phyloP scores from a whole-genome alignment of 2,113 vertebrate species.

The Martes martes region DNA sequence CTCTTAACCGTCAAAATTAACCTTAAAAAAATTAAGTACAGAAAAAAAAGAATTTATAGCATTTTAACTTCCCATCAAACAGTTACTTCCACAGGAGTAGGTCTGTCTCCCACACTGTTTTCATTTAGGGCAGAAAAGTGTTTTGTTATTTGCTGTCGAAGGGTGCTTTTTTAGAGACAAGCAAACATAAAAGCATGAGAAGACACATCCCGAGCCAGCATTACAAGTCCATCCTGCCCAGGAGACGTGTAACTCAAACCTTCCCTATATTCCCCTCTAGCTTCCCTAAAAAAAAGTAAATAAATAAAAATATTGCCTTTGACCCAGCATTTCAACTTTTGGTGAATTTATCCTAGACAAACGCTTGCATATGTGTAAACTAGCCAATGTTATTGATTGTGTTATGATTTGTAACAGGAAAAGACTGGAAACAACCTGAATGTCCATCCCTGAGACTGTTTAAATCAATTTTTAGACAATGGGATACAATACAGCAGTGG shows the following conservation, averaged over 20 bases:
- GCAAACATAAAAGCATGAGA: background rate
- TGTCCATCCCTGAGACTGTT: background rate
- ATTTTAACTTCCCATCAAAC: background rate
- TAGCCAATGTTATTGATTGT: background rate
- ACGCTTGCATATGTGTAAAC: background rate
- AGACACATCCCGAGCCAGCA: rapidly evolving
- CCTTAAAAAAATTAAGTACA: background rate
- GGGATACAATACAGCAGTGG: no score
- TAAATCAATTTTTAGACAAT: no score
- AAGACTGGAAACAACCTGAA: background rate
- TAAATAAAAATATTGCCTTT: background rate
- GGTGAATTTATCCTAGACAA: background rate
- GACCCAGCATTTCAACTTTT: background rate
- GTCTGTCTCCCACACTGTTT: background rate
- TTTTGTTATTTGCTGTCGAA: background rate
- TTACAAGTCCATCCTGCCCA: rapidly evolving
- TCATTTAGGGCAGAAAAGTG: background rate
- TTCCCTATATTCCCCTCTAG: background rate
- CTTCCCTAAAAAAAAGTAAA: background rate
- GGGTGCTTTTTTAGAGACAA: background rate
- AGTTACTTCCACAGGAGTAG: background rate
- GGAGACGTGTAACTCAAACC: background rate
- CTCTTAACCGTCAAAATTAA: background rate
- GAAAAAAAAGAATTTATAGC: background rate
- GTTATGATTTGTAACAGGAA: background rate